phyloP scores from a whole-genome alignment of 2,113 vertebrate species.

The Tamias sibiricus region DNA sequence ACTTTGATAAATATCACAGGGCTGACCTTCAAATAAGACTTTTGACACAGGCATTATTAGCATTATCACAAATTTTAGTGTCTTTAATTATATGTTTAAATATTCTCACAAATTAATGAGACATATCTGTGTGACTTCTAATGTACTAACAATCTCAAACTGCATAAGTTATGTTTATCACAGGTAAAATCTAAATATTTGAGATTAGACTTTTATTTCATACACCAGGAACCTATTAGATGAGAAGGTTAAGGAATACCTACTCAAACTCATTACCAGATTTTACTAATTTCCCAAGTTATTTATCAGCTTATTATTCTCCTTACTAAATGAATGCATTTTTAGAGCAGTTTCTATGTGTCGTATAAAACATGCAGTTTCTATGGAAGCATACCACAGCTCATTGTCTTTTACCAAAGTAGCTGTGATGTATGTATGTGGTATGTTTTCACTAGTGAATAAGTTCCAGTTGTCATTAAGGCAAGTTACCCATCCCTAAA shows the following conservation, averaged over 20 bases:
- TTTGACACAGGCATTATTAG: not conserved
- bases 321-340: not conserved
- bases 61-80: not conserved
- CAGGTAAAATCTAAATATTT: not conserved
- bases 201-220: not conserved
- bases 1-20: not conserved
- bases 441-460: not conserved
- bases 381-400: too few species aligned
- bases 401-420: not conserved
- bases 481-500: not conserved
- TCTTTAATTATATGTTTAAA: not conserved
- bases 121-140: not conserved
- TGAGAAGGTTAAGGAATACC: not conserved
- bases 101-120: not conserved
- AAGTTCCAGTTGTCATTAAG: not conserved
- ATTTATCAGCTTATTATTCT: not conserved
- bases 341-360: not conserved
- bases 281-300: not conserved
- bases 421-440: accelerated
- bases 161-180: not conserved
- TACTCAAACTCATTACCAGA: not conserved
- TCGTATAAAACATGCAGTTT: too few species aligned
- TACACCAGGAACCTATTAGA: too few species aligned
- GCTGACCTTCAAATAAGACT: not conserved
- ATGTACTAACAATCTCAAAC: not conserved